Evolutionary conservation across 2,888 invertebrate genomes (phyloP).

Genomic region (Campaea margaritaria): DNA sequence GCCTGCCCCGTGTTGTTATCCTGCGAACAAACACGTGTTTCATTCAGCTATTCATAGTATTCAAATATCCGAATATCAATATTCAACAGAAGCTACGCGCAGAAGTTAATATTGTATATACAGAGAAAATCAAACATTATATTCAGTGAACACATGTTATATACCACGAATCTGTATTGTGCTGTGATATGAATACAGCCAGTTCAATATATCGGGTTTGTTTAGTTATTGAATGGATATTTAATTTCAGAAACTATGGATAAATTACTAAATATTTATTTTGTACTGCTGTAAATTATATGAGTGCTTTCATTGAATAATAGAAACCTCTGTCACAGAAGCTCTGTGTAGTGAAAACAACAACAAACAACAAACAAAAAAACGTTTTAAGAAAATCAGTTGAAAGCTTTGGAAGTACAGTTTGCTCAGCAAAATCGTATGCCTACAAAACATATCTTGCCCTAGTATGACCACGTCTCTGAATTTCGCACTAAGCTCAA

Average conservation of each 20-base stretch:
- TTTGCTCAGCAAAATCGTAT: too few relatives aligned
- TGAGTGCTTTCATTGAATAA: too few relatives aligned
- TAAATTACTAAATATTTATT: too few relatives aligned
- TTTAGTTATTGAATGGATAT: not conserved
- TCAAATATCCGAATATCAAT: conserved; percentile 18
- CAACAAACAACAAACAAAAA: too few relatives aligned
- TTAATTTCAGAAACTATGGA: not conserved
- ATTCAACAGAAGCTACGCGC: conserved; percentile 9
- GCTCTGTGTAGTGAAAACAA: too few relatives aligned
- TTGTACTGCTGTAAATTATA: too few relatives aligned
- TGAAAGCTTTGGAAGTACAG: too few relatives aligned
- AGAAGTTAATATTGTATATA: conserved; percentile 10
- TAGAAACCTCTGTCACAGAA: too few relatives aligned
- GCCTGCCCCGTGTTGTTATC: conserved; percentile 96
- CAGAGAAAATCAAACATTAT: conserved; percentile 14
- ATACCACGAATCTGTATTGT: conserved; percentile 10
- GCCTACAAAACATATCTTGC: too few relatives aligned
- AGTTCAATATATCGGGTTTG: not conserved
- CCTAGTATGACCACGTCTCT: too few relatives aligned
- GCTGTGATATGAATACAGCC: conserved; percentile 13
- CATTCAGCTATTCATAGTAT: conserved; percentile 13
- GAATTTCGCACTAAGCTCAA: too few relatives aligned
- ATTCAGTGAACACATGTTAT: conserved; percentile 14
- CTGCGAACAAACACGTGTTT: conserved; percentile 79
- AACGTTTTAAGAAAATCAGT: too few relatives aligned